Evolutionary conservation across 92 coral and sea anemone genomes (phyloP).

Genomic region (Pocillopora grandis): DNA sequence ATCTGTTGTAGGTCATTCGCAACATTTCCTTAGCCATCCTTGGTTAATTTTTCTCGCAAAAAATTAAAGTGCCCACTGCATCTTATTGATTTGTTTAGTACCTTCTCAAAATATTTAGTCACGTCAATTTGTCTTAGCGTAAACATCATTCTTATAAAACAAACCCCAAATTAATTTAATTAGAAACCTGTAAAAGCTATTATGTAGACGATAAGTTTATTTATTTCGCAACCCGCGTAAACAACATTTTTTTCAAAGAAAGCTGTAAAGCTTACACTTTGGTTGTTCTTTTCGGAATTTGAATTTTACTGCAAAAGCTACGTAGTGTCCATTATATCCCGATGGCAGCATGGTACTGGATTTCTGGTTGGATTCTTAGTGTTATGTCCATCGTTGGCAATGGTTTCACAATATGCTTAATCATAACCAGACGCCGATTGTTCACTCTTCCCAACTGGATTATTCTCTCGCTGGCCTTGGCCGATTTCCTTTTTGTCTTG

Average conservation of each 20-base stretch:
- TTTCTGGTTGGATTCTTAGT: not conserved
- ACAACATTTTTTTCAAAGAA: not conserved
- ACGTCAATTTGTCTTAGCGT: not conserved
- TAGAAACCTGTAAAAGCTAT: not conserved
- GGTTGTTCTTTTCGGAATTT: not conserved
- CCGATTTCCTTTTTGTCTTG: constrained; percentile 14
- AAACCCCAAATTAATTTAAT: not conserved
- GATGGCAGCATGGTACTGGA: constrained; percentile 32
- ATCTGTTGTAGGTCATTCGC: too few species aligned
- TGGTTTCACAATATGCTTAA: constrained; percentile 12
- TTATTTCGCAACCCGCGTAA: constrained; percentile 3
- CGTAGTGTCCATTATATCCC: not conserved
- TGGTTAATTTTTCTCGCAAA: too few species aligned
- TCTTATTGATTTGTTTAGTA: not conserved
- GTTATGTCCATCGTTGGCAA: constrained; percentile 24
- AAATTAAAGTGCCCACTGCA: too few species aligned
- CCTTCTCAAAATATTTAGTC: not conserved
- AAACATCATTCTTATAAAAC: not conserved
- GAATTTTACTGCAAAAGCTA: not conserved
- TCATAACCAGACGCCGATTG: constrained; percentile 23
- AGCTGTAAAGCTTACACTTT: not conserved
- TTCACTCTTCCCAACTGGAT: constrained; percentile 18
- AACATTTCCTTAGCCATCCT: too few species aligned
- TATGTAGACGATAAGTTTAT: not conserved
- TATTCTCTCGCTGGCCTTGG: constrained; percentile 25